A percentile compares a stretch with the other conserved stretches of the same genome.
Evolutionary conservation across 2,797 vertebrate genomes (phyloP).

Genomic region (Eutrigla gurnardus): DNA sequence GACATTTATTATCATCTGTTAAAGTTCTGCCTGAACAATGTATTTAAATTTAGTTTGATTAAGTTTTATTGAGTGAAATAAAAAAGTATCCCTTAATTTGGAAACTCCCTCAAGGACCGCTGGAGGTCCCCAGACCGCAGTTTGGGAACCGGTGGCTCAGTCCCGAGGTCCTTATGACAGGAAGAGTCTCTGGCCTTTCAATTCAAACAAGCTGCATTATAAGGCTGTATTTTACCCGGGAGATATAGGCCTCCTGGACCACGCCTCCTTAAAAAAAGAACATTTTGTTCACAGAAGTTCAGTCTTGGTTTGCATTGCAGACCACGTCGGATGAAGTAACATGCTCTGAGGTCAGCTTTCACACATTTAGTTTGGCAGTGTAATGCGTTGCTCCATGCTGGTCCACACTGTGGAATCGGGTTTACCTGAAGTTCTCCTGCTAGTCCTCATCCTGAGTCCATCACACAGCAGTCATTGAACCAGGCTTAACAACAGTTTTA

Average conservation of each 20-base stretch:
- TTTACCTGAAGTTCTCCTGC: conserved; percentile 3
- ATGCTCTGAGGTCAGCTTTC: conserved; percentile 65
- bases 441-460: not conserved
- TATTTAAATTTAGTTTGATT: not conserved
- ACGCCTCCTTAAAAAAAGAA: conserved; percentile 79
- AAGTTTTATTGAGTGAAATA: not conserved
- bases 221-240: conserved; percentile 40
- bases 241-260: conserved; percentile 70
- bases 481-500: not conserved
- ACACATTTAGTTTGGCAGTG: conserved; percentile 41
- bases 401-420: conserved; percentile 8
- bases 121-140: conserved; percentile 28
- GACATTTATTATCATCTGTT: not conserved
- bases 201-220: conserved; percentile 56
- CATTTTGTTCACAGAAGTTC: conserved; percentile 83
- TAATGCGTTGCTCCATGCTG: conserved; percentile 12
- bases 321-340: conserved; percentile 77
- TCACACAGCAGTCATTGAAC: conserved; percentile 3
- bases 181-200: conserved; percentile 45
- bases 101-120: conserved; percentile 17
- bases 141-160: conserved; percentile 15
- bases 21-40: not conserved
- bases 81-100: conserved; percentile 13
- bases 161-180: conserved; percentile 41
- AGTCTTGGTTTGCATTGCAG: conserved; percentile 72